These are phyloP conservation scores for Catharus minimus DNA, from an alignment of 2,113 vertebrate species.

Conservation along the genomic window DNA sequence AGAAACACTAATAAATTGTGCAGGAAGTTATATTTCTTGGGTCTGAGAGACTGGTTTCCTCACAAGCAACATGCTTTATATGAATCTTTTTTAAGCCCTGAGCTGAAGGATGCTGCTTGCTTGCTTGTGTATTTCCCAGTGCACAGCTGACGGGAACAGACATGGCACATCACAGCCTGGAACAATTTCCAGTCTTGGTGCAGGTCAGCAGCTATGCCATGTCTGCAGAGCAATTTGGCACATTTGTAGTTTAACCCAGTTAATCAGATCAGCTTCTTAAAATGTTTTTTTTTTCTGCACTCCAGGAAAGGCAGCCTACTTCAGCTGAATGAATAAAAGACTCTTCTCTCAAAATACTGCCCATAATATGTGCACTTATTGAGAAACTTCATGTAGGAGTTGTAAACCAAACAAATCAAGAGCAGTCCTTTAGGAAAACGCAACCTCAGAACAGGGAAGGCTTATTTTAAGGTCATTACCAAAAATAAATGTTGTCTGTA, in stretches of 20 bases:
- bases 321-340: neutral
- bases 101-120: neutral
- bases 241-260: conserved; percentile 10
- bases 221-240: conserved; percentile 24
- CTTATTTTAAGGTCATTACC: neutral
- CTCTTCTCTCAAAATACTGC: neutral
- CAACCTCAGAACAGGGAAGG: neutral
- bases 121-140: conserved; percentile 5
- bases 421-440: neutral
- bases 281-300: neutral
- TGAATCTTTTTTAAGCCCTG: neutral
- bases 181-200: neutral
- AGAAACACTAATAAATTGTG: neutral
- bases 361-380: neutral
- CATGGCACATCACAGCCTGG: conserved; percentile 4
- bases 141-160: conserved; percentile 22
- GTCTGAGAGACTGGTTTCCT: neutral
- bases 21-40: neutral
- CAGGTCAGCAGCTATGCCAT: conserved; percentile 10
- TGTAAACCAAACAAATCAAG: neutral
- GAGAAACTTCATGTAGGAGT: neutral
- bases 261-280: conserved; percentile 23
- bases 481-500: neutral
- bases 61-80: neutral
- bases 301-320: neutral